Percentiles rank a stretch among this genome's conserved stretches.
phyloP scores from a whole-genome alignment of 2,797 vertebrate genomes.

The Glossophaga mutica region DNA sequence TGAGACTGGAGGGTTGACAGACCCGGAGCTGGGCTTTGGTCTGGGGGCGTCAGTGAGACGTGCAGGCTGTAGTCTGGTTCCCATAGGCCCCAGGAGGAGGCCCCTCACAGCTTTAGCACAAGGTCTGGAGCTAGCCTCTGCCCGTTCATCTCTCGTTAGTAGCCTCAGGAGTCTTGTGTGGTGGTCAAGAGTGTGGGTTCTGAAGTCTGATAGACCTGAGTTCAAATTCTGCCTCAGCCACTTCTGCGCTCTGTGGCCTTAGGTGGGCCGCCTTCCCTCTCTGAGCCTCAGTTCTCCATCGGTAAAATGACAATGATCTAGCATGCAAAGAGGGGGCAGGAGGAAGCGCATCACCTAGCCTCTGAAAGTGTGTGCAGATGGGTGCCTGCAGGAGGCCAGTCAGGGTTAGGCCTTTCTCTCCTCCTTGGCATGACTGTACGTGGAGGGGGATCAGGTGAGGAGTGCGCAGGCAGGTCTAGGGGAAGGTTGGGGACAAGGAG shows the following conservation, averaged over 20 bases:
- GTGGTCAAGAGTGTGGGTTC: not conserved
- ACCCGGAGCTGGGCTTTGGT: not conserved
- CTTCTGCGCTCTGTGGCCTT: not conserved
- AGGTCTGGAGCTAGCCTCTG: not conserved
- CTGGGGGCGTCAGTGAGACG: not conserved
- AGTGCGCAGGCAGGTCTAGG: not conserved
- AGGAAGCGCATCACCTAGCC: accelerated
- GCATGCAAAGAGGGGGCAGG: not conserved
- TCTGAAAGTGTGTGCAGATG: not conserved
- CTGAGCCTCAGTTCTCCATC: not conserved
- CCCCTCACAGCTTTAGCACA: not conserved
- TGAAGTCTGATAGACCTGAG: not conserved
- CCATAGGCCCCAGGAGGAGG: constrained; percentile 34
- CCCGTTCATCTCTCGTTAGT: not conserved
- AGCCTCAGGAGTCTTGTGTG: accelerated
- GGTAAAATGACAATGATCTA: not conserved
- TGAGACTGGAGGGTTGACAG: not conserved
- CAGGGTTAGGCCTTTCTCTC: not conserved
- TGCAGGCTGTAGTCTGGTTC: constrained; percentile 9
- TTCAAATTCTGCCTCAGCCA: not conserved
- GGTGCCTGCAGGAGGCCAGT: not conserved
- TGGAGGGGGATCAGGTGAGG: not conserved
- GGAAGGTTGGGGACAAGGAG: not conserved
- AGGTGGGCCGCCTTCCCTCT: not conserved
- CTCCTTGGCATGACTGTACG: not conserved